These are phyloP conservation scores for Ormyrus pomaceus DNA, from an alignment of 2,888 invertebrate genomes.

Conservation along the genomic window DNA sequence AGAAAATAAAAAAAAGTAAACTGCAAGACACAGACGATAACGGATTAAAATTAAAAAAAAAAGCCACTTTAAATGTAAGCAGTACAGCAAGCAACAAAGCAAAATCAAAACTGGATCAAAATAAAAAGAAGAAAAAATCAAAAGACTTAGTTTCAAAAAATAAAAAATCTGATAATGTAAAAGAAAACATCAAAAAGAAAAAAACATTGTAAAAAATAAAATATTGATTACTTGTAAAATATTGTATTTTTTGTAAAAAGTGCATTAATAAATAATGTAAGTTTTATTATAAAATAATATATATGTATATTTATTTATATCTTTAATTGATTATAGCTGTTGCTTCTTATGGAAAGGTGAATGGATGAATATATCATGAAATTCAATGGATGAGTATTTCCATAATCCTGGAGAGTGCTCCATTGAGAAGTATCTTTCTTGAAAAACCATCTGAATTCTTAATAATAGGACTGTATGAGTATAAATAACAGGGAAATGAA, in stretches of 20 bases:
- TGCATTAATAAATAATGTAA: slow-evolving; percentile 1
- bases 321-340: slow-evolving; percentile 45
- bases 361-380: slow-evolving; percentile 54
- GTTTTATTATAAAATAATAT: slow-evolving; percentile 22
- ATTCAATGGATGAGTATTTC: slow-evolving; percentile 62
- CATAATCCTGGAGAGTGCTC: slow-evolving; percentile 70
- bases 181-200: slow-evolving; percentile 10
- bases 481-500: slow-evolving; percentile 63
- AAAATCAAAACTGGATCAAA: not conserved
- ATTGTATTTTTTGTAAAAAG: too few relatives aligned
- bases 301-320: slow-evolving; percentile 45
- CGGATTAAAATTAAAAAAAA: too few relatives aligned
- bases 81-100: not conserved
- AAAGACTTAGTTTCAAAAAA: not conserved
- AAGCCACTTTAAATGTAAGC: too few relatives aligned
- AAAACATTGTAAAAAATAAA: not conserved
- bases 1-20: slow-evolving; percentile 1
- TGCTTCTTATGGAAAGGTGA: slow-evolving; percentile 36
- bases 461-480: slow-evolving; percentile 58
- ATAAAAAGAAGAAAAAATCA: slow-evolving; percentile 8
- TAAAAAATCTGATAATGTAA: slow-evolving; percentile 6
- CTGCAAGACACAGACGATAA: too few relatives aligned
- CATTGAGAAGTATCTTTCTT: slow-evolving; percentile 59
- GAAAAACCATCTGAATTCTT: slow-evolving; percentile 62
- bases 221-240: too few relatives aligned